These are phyloP conservation scores for Pangasianodon hypophthalmus DNA, from an alignment of 2,113 vertebrate genomes.

Conservation along the genomic window DNA sequence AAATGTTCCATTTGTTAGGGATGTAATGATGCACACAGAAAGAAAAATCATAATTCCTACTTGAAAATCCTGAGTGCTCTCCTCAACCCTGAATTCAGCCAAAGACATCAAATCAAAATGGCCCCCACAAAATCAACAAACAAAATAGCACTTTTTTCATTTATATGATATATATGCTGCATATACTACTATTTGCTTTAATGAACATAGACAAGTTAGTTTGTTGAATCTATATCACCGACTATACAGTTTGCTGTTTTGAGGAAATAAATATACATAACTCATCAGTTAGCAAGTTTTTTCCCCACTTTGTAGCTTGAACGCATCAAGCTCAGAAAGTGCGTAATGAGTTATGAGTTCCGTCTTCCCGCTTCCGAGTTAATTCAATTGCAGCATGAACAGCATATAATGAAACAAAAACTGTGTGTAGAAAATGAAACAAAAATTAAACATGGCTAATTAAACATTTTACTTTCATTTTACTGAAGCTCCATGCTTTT, in stretches of 20 bases:
- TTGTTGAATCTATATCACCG: neutral
- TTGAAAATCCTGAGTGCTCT: neutral
- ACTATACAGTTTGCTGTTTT: neutral
- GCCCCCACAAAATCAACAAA: neutral
- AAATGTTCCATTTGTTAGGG: neutral
- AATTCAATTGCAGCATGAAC: neutral
- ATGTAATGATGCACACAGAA: neutral
- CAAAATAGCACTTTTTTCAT: neutral
- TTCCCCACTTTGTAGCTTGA: neutral
- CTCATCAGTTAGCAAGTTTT: neutral
- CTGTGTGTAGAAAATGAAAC: neutral
- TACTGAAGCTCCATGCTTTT: neutral
- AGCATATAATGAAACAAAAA: neutral
- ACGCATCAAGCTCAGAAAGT: neutral
- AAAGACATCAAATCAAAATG: neutral
- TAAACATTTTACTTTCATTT: neutral
- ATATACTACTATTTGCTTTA: neutral
- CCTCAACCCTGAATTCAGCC: neutral
- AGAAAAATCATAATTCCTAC: neutral
- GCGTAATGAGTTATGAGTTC: neutral
- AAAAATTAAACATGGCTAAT: neutral
- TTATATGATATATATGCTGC: too few relatives aligned
- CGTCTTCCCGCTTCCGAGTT: neutral
- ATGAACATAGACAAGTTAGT: neutral
- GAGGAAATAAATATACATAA: neutral